phyloP scores from a whole-genome alignment of 2,888 invertebrate species.

The Vannuccia rotundouncinata region DNA sequence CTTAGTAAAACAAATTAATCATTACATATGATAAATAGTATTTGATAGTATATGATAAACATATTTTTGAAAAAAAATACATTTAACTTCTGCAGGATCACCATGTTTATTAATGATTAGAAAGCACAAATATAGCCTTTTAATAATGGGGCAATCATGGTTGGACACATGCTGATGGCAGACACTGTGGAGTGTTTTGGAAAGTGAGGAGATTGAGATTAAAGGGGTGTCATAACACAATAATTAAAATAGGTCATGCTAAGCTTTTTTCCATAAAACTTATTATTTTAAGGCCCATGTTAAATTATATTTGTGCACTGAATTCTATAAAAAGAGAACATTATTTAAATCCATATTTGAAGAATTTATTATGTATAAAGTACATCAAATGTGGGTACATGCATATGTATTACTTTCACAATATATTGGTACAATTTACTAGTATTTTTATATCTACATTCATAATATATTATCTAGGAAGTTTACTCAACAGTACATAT shows the following conservation, averaged over 20 bases:
- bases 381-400: not conserved
- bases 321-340: not conserved
- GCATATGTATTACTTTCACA: not conserved
- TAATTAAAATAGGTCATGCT: not conserved
- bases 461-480: conserved; percentile 5
- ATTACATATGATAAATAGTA: too few relatives aligned
- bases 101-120: too few relatives aligned
- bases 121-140: too few relatives aligned
- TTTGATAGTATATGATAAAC: too few relatives aligned
- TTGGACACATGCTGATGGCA: not conserved
- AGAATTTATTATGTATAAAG: not conserved
- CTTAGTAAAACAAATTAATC: too few relatives aligned
- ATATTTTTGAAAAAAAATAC: too few relatives aligned
- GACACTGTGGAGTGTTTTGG: not conserved
- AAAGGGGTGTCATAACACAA: not conserved
- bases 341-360: not conserved
- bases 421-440: not conserved
- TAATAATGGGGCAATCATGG: too few relatives aligned
- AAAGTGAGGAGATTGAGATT: not conserved
- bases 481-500: not conserved
- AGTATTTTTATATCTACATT: not conserved
- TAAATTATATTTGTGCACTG: not conserved
- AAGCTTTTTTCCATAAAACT: not conserved
- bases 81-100: too few relatives aligned
- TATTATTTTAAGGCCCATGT: not conserved